These are phyloP conservation scores for Alectura lathami DNA, from an alignment of 2,113 vertebrate genomes.

Conservation along the genomic window DNA sequence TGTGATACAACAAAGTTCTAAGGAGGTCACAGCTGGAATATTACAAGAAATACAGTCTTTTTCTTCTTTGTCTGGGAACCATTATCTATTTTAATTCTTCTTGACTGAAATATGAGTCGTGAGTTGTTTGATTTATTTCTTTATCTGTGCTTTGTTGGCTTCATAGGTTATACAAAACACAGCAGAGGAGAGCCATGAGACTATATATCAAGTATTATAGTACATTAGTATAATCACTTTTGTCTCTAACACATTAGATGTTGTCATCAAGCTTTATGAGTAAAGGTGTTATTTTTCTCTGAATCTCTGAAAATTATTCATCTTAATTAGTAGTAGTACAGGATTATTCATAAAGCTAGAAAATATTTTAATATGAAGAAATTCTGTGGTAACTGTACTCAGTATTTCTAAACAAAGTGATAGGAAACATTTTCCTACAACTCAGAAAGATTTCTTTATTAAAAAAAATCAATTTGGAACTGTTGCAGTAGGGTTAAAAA, in stretches of 20 bases:
- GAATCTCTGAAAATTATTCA: slow-evolving; percentile 16
- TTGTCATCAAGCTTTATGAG: slow-evolving; percentile 53
- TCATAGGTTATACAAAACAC: slow-evolving; percentile 13
- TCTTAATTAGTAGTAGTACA: slow-evolving; percentile 46
- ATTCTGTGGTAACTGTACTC: neutral
- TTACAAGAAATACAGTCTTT: neutral
- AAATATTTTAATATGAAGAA: neutral
- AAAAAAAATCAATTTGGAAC: neutral
- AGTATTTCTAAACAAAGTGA: neutral
- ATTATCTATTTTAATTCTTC: slow-evolving; percentile 43
- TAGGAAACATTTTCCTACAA: neutral
- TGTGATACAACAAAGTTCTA: neutral
- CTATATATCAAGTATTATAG: slow-evolving; percentile 29
- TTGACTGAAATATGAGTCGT: slow-evolving; percentile 43
- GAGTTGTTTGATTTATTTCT: slow-evolving; percentile 47
- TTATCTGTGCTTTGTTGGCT: slow-evolving; percentile 42
- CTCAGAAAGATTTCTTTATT: neutral
- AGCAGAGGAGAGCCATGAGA: neutral
- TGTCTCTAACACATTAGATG: slow-evolving; percentile 21
- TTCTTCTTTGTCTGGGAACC: neutral
- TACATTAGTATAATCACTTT: slow-evolving; percentile 34
- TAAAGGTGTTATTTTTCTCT: slow-evolving; percentile 17
- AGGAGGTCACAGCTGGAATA: neutral
- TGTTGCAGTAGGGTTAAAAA: neutral
- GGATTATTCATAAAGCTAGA: slow-evolving; percentile 3